Base-by-base conservation (phyloP, 2,113 vertebrate genomes). In the Potamarius usumacintae region DNA sequence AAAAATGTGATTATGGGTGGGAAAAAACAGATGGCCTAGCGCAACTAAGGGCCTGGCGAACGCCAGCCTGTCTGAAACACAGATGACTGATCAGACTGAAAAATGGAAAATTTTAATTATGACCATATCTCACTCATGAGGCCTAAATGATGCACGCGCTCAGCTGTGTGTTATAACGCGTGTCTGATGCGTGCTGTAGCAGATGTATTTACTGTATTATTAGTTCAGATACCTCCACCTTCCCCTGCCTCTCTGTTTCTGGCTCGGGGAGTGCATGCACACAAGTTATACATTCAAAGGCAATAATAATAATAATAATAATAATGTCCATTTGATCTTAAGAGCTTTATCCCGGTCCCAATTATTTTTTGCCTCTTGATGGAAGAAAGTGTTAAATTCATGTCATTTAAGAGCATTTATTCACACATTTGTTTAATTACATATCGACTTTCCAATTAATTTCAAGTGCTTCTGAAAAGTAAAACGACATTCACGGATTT, bases 1-100 rank as follows among this genome's bases (percentile, higher is more conserved):
- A 78, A 84, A 60, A 82, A 90, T 86, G 65, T 30, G 84, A 85
- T 88, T 57, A 80, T 85, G 77, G 82, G 58, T 85, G 72, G 72
- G 11, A 71, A 86, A 83, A 42, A 83, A 85, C 63, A 80, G 27
- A 69, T 89, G 85, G 83, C 50, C 55, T n/a, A 48, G 52, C 1
- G 50, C 17, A 15, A 82, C 79, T 67, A 67, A 55, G 42, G 62
- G 76, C 22, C 71, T 78, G 82, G 42, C 87, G 83, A 67, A 83
- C 71, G 62, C 50, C n/a, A 86, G 82, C 50, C 52, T 7, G 18
- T 60, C 12, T 58, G 15, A 74, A 65, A 85, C 27, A 84, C 77
- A 78, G 84, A 83, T 78, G 67, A 78, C 27, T 84, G 58, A 88
- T 74, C 34, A 50, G n/a, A 30, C 52, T 77, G 55, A 55, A 65